Evolutionary conservation across 2,797 vertebrate species (phyloP), one percentile per base, ranked within the genome.

Genomic region (Urophycis tenuis): DNA sequence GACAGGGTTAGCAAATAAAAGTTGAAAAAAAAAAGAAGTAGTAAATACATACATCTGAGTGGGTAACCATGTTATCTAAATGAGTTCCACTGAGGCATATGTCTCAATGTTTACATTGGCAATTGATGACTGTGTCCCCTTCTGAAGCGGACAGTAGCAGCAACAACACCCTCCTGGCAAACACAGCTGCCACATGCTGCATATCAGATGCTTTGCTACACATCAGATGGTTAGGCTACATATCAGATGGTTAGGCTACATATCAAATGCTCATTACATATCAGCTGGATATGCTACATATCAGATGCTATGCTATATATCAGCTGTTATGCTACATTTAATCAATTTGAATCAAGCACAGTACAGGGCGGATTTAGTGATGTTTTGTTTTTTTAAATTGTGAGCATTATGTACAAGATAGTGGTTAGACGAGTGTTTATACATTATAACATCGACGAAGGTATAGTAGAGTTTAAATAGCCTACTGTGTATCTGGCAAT

Each of bases 101-200:
- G 78, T 6, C 33, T 72, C 71, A 30, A 78, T 82, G 82, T 82
- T 83, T 82, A 53, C 75, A 76, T 29, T 11, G 41, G 9, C 79
- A 75, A 79, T 75, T 79, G 60, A 30, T 39, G 72, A 77, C 72
- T 36, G 1, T 0, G 9, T 78, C 77, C 15, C 80, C 80, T 83
- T n/a, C n/a, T n/a, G n/a, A n/a, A n/a, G n/a, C n/a, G n/a, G n/a
- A 39, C 36, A 39, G 45, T 22, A 79, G 77, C 64, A 30, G 53
- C 67, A 70, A 31, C 71, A 77, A 22, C n/a, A 74, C 41, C 76
- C 85, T 77, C 75, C 12, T 10, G 83, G 81, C 77, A 25, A 53
- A 69, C 78, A 80, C 79, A 86, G 78, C 85, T 84, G 84, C 80
- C 79, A 73, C 78, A 75, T 80, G 83, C 14, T 70, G 3, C 60